Evolutionary conservation across 2,888 invertebrate genomes (phyloP).

Genomic region (Xestia sexstrigata): DNA sequence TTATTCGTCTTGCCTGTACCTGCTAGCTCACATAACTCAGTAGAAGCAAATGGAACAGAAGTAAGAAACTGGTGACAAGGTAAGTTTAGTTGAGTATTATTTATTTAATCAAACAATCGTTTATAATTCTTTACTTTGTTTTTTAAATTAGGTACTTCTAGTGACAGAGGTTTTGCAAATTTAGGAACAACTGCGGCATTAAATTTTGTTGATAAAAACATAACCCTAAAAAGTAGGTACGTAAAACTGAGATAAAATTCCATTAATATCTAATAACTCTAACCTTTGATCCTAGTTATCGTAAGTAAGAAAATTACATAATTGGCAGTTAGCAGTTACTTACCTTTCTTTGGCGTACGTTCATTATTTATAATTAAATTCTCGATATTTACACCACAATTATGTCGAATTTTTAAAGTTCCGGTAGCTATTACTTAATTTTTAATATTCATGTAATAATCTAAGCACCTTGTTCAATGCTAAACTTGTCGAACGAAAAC

Average conservation of each 20-base stretch:
- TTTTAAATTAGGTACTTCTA: not conserved
- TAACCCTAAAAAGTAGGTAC: too few species aligned
- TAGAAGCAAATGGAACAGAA: not conserved
- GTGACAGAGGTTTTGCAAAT: not conserved
- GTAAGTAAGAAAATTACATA: not conserved
- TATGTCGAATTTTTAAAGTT: not conserved
- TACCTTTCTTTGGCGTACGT: conserved; percentile 82
- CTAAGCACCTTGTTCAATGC: conserved; percentile 2
- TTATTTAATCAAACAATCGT: not conserved
- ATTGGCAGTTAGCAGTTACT: conserved; percentile 46
- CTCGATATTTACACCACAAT: conserved; percentile 14
- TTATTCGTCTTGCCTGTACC: not conserved
- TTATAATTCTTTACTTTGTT: not conserved
- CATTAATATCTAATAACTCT: not conserved
- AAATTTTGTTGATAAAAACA: conserved; percentile 19
- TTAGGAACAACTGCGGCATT: not conserved
- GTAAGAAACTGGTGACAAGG: conserved; percentile 12
- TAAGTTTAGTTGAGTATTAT: conserved; percentile 17
- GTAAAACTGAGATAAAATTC: not conserved
- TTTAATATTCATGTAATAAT: not conserved
- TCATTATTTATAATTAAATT: conserved; percentile 73
- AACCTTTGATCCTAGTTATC: conserved; percentile 26
- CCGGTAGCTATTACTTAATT: not conserved
- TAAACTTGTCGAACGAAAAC: conserved; percentile 30
- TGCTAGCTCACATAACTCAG: not conserved